These are phyloP conservation scores for Andrena fulva DNA, from an alignment of 2,888 invertebrate species.

Conservation along the genomic window DNA sequence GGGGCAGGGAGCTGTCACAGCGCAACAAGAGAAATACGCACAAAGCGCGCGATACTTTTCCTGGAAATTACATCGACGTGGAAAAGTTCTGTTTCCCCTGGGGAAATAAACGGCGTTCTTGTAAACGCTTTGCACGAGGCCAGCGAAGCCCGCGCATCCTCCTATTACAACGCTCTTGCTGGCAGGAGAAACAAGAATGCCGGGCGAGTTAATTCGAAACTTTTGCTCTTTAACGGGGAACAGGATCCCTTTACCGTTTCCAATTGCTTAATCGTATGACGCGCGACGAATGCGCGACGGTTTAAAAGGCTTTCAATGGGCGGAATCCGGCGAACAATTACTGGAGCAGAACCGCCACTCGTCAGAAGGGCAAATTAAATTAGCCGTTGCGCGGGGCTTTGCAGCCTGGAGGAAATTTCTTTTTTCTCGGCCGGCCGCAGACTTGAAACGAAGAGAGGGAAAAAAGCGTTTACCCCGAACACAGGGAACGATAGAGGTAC, in stretches of 20 bases:
- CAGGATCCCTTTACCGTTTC: background rate
- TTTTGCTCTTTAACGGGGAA: background rate
- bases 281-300: background rate
- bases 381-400: conserved; percentile 32
- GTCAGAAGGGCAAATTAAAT: conserved; percentile 34
- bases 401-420: conserved; percentile 24
- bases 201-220: background rate
- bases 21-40: background rate
- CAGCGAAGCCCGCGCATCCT: background rate
- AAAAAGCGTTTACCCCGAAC: conserved; percentile 34
- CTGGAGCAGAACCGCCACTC: conserved; percentile 11
- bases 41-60: background rate
- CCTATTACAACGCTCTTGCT: background rate
- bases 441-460: background rate
- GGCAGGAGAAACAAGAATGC: background rate
- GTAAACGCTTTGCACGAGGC: background rate
- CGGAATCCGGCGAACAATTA: conserved; percentile 11
- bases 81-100: conserved; percentile 6
- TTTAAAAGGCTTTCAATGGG: conserved; percentile 8
- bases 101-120: conserved; percentile 5
- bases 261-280: background rate
- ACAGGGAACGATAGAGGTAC: conserved; percentile 8
- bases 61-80: background rate
- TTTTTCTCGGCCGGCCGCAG: conserved; percentile 34
- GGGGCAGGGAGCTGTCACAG: background rate